Base-by-base conservation (phyloP, 2,888 invertebrate species). In the Aleiodes leptofemur region DNA sequence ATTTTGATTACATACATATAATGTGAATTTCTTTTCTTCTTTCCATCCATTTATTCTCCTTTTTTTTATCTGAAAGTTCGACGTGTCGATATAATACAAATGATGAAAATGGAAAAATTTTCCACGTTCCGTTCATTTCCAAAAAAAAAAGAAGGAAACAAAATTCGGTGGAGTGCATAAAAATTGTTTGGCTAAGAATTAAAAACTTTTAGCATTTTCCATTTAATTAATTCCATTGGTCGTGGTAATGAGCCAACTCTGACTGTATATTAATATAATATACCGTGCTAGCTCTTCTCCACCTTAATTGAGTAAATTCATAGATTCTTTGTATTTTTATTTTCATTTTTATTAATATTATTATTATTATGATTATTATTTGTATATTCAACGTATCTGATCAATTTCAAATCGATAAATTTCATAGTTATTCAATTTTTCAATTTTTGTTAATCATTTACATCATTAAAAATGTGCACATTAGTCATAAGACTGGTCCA, bases 1-100 rank as follows among this genome's bases (percentile, higher is more conserved):
- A 88, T 88, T 88, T 88, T 88, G 87, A 87, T 88, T 88, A 88
- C 86, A 87, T 89, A 88, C 87, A 87, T 86, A 87, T 88, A 88
- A 88, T 87, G 86, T 86, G 85, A 86, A 55, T 69, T 53, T 31
- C 11, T n/a, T 69, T 55, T 23, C 23, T 23, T 23, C 23, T 23
- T 55, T 53, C 55, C 34, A 9, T 55, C 38, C 14, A 16, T 64
- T 38, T 34, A 43, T 43, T 23, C 51, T 51, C 31, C 29, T 29
- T n/a, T 86, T 85, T 81, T 85, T 87, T 87, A 61, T 61, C 43
- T 9, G 4, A 43, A 61, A 61, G 7, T 14, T 38, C 14, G 61
- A 87, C 86, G 86, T 87, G 86, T 86, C 81, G 86, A 87, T 88
- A 87, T 87, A 80, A 86, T 88, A 88, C 87, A 87, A 87, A 87